Evolutionary conservation across 2,113 vertebrate genomes (phyloP), one percentile per base, ranked within the genome.

Genomic region (Ciconia stormi): DNA sequence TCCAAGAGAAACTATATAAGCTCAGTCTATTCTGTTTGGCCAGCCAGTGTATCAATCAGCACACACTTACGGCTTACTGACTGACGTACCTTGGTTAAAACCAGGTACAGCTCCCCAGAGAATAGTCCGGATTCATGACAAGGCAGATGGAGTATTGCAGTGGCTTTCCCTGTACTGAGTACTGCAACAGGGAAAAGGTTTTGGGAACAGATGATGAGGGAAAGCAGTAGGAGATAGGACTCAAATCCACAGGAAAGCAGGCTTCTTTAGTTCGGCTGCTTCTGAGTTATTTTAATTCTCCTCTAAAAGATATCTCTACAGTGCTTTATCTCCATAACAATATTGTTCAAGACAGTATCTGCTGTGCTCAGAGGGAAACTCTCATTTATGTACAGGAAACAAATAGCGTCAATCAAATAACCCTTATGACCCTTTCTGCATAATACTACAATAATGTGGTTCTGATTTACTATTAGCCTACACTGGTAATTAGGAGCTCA

Each of bases 331-430:
- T 89, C 77, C 81, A 69, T 91, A 95, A 96, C 63, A 67, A 65
- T 82, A 49, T 78, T 78, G 80, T 72, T 84, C 40, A 66, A 94
- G 80, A 65, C 81, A 89, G 52, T 74, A 55, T 96, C 89, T 95
- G 83, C 83, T 95, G 89, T 87, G 73, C 94, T 92, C 76, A 76
- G 92, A 89, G 80, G 72, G 83, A 53, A 78, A 25, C 73, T 85
- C 83, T 90, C 72, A 87, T 90, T 93, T 96, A 61, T 74, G 73
- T 72, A 74, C 29, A 29, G 69, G 90, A 97, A 95, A 87, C 44
- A 95, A 96, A 92, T 86, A 78, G 34, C 13, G 21, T 92, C 82
- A 93, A 71, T 92, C 95, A 92, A 89, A 92, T 44, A 81, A 19
- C 79, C 58, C 69, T 96, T 82, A 79, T 56, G 88, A 87, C 80